These are phyloP conservation scores for Melipona quadrifasciata DNA, from an alignment of 1,140 invertebrate genomes.

Conservation along the genomic window DNA sequence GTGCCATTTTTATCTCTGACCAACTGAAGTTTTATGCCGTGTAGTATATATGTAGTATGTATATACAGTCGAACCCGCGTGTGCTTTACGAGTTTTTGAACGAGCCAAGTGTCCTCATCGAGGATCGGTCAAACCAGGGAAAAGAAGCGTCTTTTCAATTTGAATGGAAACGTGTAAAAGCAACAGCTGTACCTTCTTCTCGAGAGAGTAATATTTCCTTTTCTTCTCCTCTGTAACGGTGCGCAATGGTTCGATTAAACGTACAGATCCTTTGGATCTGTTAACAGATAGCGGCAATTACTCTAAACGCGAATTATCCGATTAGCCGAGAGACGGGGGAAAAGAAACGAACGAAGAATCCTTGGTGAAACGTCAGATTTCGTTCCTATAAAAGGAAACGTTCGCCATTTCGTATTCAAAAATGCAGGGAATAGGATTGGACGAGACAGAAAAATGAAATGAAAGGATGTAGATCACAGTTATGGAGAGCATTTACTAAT, in stretches of 20 bases:
- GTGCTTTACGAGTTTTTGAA: not conserved
- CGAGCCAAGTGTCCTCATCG: too few relatives aligned
- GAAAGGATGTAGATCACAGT: constrained; percentile 62
- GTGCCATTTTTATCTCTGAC: not conserved
- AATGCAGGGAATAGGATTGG: not conserved
- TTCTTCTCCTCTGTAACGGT: not conserved
- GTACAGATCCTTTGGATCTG: not conserved
- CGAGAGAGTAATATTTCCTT: not conserved
- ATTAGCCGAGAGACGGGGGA: not conserved
- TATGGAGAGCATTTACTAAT: constrained; percentile 42
- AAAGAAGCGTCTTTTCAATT: not conserved
- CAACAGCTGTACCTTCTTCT: not conserved
- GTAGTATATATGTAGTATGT: not conserved
- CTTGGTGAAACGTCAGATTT: not conserved
- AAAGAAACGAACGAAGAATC: not conserved
- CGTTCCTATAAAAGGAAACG: not conserved
- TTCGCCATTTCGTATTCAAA: not conserved
- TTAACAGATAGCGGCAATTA: not conserved
- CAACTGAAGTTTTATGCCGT: not conserved
- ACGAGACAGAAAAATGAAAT: constrained; percentile 31
- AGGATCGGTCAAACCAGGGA: too few relatives aligned
- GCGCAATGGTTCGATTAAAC: not conserved
- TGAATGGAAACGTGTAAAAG: too few relatives aligned
- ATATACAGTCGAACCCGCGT: not conserved
- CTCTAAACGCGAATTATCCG: not conserved